A percentile compares a stretch with the other conserved stretches of the same genome.
Conservation (phyloP, 2,797 vertebrate species). For the Pantherophis vulpinus region DNA sequence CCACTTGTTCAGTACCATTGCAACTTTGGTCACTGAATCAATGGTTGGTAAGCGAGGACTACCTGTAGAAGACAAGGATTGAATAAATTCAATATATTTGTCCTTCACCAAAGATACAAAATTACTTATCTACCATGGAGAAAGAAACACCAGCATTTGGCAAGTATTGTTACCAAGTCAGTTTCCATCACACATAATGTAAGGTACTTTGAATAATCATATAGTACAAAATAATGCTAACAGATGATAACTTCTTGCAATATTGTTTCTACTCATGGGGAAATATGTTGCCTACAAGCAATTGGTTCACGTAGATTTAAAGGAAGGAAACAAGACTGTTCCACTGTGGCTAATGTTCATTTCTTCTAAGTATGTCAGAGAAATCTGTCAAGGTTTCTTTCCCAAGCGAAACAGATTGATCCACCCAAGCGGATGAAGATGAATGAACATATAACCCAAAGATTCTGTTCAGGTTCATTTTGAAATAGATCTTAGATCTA, state of each 20-base stretch:
- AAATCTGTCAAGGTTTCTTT: not conserved
- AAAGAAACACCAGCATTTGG: not conserved
- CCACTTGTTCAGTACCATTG: not conserved
- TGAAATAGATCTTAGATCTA: not conserved
- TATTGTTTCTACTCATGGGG: not conserved
- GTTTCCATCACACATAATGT: not conserved
- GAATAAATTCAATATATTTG: not conserved
- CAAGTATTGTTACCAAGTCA: not conserved
- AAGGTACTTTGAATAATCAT: not conserved
- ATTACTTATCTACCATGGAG: not conserved
- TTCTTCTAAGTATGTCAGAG: not conserved
- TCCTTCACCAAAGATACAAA: not conserved
- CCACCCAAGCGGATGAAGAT: not conserved
- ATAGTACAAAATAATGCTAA: not conserved
- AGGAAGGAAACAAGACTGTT: not conserved
- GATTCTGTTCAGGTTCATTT: not conserved
- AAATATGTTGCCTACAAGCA: not conserved
- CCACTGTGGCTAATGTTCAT: not conserved
- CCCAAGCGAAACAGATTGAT: not conserved
- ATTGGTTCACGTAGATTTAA: not conserved
- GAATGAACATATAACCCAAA: not conserved
- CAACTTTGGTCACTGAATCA: not conserved
- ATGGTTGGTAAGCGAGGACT: not conserved
- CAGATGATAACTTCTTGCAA: not conserved
- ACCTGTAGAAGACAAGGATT: not conserved